phyloP scores from a whole-genome alignment of 2,113 vertebrate genomes.

The Corapipo altera region DNA sequence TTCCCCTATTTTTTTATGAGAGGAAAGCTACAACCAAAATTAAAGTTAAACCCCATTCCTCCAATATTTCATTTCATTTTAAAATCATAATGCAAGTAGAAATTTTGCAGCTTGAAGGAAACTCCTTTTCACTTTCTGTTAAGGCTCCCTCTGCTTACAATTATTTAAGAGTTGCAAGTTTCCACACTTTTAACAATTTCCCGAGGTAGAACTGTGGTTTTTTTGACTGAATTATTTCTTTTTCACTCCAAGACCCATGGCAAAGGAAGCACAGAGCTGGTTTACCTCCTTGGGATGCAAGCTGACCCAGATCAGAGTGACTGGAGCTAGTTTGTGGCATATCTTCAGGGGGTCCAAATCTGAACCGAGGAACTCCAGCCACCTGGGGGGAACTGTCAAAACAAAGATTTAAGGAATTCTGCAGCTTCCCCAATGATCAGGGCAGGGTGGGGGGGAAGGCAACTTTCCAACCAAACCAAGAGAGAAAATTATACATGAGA shows the following conservation, averaged over 20 bases:
- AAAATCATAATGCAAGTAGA: neutral
- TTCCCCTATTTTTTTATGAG: neutral
- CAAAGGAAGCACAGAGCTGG: neutral
- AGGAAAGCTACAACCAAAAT: neutral
- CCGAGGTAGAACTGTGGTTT: neutral
- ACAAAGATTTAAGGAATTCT: neutral
- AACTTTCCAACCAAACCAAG: neutral
- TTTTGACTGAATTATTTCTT: neutral
- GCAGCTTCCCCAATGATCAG: rapidly evolving
- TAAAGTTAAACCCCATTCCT: neutral
- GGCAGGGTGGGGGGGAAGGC: rapidly evolving
- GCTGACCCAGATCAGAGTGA: slow-evolving; percentile 92
- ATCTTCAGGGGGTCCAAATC: slow-evolving; percentile 89
- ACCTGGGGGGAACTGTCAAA: slow-evolving; percentile 89
- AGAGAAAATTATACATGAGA: neutral
- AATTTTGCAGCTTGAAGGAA: neutral
- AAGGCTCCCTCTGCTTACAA: neutral
- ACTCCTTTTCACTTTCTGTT: neutral
- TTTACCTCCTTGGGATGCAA: slow-evolving; percentile 95
- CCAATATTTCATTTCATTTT: neutral
- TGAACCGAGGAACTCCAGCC: slow-evolving; percentile 88
- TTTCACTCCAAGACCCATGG: neutral
- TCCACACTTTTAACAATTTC: neutral
- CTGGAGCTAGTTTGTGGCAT: slow-evolving; percentile 89
- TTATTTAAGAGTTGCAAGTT: neutral